Evolutionary conservation across 2,797 vertebrate genomes (phyloP), one percentile per base, ranked within the genome.

Genomic region (Onychomys torridus): DNA sequence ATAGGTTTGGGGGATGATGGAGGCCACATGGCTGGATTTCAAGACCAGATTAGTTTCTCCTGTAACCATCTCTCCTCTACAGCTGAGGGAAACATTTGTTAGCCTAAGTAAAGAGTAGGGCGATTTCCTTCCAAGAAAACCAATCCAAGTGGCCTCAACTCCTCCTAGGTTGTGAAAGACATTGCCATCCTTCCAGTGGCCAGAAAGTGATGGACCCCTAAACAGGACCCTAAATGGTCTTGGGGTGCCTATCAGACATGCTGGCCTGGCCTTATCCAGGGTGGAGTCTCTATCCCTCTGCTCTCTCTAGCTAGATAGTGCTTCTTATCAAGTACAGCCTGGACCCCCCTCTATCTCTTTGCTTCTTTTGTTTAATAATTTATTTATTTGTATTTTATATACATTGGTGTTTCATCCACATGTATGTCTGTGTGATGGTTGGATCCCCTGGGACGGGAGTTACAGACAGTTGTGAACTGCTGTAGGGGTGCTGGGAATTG

Each of bases 41-140:
- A 93, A 55, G 32, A 59, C 34, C 11, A 52, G 34, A 11, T 77
- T 57, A 57, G 32, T 67, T 92, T 71, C 69, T 76, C 7, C 77
- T 5, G 13, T 37, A 76, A 76, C 23, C 46, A 82, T 69, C 52
- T 57, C 27, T 94, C 83, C 91, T 34, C 95, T 89, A 19, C 52
- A 34, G 37, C 34, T 69, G 82, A 94, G 40, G 83, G 55, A 92
- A 78, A 89, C 57, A 79, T 12, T 79, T 69, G 57, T 78, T 95
- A 82, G 76, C 61, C 84, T 86, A 61, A 40, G 29, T 46, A 63
- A 71, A 91, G 55, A 92, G 75, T 3, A 90, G 82, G 91, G 63
- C 17, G 57, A 78, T 71, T 87, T 85, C 52, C 49, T 82, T 71
- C 52, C 63, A 37, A 75, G 67, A 91, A 67, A 10, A 63, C 23